Evolutionary conservation across 1,140 invertebrate species (phyloP).

Genomic region (Rhagoletis zephyria): DNA sequence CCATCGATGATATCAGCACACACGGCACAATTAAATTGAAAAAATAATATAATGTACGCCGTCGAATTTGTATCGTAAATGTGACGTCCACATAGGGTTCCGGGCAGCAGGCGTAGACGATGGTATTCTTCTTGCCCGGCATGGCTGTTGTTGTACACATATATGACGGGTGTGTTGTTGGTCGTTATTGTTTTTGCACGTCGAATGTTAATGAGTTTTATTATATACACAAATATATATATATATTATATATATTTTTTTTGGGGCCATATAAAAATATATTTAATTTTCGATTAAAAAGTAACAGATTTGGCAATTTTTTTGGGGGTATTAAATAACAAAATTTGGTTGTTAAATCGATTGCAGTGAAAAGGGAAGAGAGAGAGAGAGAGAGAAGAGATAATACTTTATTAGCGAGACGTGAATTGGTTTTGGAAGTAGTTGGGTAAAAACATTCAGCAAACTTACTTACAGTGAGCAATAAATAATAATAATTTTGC

Average conservation of each 20-base stretch:
- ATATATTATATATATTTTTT: constrained; percentile 15
- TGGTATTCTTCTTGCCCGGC: constrained; percentile 88
- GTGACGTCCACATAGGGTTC: constrained; percentile 97
- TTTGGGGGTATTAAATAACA: background rate
- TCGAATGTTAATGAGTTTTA: constrained; percentile 21
- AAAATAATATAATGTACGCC: constrained; percentile 98
- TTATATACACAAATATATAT: constrained; percentile 32
- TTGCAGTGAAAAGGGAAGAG: background rate
- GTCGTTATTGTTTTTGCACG: constrained; percentile 18
- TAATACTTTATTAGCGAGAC: background rate
- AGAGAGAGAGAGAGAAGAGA: constrained; percentile 36
- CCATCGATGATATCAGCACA: constrained; percentile 98
- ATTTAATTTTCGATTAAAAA: too few species aligned
- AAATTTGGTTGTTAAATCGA: background rate
- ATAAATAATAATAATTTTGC: background rate
- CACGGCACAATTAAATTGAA: constrained; percentile 99
- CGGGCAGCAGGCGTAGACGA: constrained; percentile 87
- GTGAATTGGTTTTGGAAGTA: background rate
- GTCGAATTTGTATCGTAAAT: constrained; percentile 95
- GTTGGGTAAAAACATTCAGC: constrained; percentile 11
- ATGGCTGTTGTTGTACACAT: constrained; percentile 78
- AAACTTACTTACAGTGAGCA: too few species aligned
- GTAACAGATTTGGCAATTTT: constrained; percentile 30
- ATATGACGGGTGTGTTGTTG: background rate
- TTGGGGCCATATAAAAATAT: background rate